Percentiles rank a stretch among this genome's conserved stretches.
phyloP scores from a whole-genome alignment of 2,888 invertebrate genomes.

The Adineta ricciae region DNA sequence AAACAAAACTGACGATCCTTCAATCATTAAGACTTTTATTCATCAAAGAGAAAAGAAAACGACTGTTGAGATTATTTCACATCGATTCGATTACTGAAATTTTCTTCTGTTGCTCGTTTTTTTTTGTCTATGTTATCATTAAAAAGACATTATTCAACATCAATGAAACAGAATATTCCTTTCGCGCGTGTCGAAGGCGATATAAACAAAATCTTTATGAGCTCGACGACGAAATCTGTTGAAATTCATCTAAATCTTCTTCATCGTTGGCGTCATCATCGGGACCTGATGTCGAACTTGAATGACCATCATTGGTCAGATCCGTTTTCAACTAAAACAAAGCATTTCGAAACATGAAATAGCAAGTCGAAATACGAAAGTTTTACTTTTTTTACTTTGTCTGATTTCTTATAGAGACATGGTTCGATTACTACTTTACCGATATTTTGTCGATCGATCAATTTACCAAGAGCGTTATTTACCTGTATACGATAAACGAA shows the following conservation, averaged over 20 bases:
- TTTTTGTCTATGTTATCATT: background rate
- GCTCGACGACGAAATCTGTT: background rate
- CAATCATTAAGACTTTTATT: background rate
- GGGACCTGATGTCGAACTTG: background rate
- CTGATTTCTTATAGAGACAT: constrained; percentile 21
- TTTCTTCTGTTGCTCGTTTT: background rate
- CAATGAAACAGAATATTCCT: background rate
- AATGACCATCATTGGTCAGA: background rate
- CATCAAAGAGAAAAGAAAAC: background rate
- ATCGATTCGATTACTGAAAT: background rate
- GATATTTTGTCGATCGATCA: constrained; percentile 80
- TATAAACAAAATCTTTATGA: background rate
- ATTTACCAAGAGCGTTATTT: constrained; percentile 77
- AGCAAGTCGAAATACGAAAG: background rate
- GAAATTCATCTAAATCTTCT: background rate
- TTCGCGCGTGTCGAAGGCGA: background rate
- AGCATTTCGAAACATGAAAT: background rate
- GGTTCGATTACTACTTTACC: constrained; percentile 76
- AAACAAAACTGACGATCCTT: no score
- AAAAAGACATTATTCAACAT: background rate
- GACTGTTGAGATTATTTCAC: background rate
- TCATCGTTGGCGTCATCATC: background rate
- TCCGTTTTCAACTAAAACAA: background rate
- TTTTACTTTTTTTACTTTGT: background rate
- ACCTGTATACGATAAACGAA: constrained; percentile 54